Base-by-base conservation (phyloP, 2,113 vertebrate genomes). In the Thymallus thymallus region DNA sequence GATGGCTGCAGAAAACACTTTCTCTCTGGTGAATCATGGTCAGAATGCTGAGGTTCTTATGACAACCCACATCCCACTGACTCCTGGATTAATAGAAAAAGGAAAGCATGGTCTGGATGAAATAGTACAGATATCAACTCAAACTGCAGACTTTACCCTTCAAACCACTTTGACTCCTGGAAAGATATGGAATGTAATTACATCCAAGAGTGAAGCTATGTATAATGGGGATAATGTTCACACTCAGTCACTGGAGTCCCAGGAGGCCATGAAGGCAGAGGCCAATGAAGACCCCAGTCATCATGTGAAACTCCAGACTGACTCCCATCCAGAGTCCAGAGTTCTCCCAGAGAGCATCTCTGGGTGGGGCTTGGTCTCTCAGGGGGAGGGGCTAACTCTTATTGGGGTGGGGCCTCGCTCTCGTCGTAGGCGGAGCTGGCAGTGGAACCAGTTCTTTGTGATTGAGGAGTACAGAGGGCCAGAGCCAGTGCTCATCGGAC, bases 381-480 rank as follows among this genome's bases (percentile, higher is more conserved):
- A 81, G 51, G 79, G 68, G n/a, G 51, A 0, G 9, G 29, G 35
- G n/a, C 16, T 29, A 64, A 41, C 35, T 41, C 70, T 6, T 0
- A 41, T 1, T 1, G 79, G 51, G 45, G 86, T 83, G 14, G 80
- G 79, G 23, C 76, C 86, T 0, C 90, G 83, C 45, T 75, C 89
- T 2, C 91, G 95, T 48, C 90, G 75, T 67, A 90, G 93, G 35
- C 92, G 96, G 84, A 97, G 96, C 89, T 97, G 96, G 96, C 95
- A 96, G 62, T 97, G 96, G 96, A 97, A 97, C 88, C 96, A 97
- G 91, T 97, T 97, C 87, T 97, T 97, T 66, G 95, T 97, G 81
- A 96, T 97, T 24, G 95, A 97, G 87, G 96, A 97, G 85, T 97
- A 96, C 80, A 85, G 92, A n/a, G 95, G 95, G 13, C 96, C 96